Conservation (phyloP, 2,113 vertebrate genomes). For the Austrofundulus limnaeus region DNA sequence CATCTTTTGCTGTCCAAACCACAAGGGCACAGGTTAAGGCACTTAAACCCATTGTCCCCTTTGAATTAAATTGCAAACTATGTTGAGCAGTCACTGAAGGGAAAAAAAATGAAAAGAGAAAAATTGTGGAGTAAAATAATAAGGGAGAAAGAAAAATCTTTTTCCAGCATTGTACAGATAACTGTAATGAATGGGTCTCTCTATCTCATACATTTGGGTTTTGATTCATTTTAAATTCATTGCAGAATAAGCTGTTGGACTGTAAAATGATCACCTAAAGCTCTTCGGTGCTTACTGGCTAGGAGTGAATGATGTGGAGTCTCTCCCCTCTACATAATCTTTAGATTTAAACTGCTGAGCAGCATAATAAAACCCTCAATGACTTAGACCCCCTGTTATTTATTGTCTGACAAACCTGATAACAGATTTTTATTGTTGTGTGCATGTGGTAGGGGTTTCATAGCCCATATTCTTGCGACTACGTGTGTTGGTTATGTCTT, state of each 20-base stretch:
- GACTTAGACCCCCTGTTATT: neutral
- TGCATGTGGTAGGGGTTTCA: neutral
- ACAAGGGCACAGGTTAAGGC: constrained; percentile 42
- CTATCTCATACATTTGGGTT: constrained; percentile 28
- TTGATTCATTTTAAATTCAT: constrained; percentile 50
- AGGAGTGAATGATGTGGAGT: constrained; percentile 28
- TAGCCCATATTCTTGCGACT: neutral
- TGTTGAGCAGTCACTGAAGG: neutral
- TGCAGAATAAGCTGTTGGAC: constrained; percentile 39
- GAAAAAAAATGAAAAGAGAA: constrained; percentile 3
- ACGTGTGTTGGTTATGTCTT: neutral
- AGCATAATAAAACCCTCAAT: constrained; percentile 3
- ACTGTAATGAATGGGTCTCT: constrained; percentile 46
- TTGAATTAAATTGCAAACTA: constrained; percentile 25
- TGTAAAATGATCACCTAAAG: constrained; percentile 45
- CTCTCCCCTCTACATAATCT: constrained; percentile 12
- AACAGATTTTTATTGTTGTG: neutral
- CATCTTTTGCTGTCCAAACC: constrained; percentile 1
- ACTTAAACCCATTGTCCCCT: constrained; percentile 16
- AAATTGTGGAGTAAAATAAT: constrained; percentile 20
- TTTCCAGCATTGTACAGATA: constrained; percentile 38
- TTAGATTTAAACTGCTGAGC: constrained; percentile 17
- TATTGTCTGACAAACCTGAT: constrained; percentile 6
- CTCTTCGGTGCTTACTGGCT: constrained; percentile 21
- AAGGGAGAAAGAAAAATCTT: constrained; percentile 17